Base-by-base conservation (phyloP, 1,140 invertebrate genomes). In the Parasteatoda tepidariorum region DNA sequence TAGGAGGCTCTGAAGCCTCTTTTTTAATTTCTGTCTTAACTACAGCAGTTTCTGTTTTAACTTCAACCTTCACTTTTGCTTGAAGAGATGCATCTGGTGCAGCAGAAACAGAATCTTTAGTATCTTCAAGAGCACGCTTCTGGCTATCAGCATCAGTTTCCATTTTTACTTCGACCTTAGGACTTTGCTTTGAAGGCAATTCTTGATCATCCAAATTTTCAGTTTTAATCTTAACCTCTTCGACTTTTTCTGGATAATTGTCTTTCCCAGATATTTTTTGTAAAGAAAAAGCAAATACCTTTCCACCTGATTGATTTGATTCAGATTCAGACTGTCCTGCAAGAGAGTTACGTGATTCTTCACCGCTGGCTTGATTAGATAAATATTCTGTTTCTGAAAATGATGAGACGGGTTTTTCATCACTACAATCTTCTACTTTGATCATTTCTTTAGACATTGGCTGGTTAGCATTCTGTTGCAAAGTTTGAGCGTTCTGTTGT, bases 231-330 rank as follows among this genome's bases (percentile, higher is more conserved):
- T 48, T 48, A 48, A 48, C 9, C 9, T 48, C 38, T 48, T 48
- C 38, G 9, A 48, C 18, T 48, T 48, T 48, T 13, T 48, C 38
- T 13, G 38, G 38, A 48, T 48, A 48, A 48, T 48, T 59, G 7
- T 59, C 24, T 59, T 59, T 48, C 18, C 57, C 73, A 22, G 54
- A 9, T 28, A 38, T 6, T 30, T 22, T 9, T 15, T 41, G 33
- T 18, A 24, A 38, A 38, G 55, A 30, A 75, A 28, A 75, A 33
- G n/a, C 7, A 75, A 75, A 75, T 24, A 59, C 59, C 31, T 75
- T 75, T 62, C 2, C 55, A 26, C 73, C 73, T 38, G 31, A 22
- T n/a, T 75, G 73, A 15, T 5, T n/a, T 26, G 73, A n/a, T 57
- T 73, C 70, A n/a, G 5, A 22, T 41, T 68, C 34, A 41, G 34